phyloP scores from a whole-genome alignment of 2,113 vertebrate genomes.

The Thryonomys swinderianus region DNA sequence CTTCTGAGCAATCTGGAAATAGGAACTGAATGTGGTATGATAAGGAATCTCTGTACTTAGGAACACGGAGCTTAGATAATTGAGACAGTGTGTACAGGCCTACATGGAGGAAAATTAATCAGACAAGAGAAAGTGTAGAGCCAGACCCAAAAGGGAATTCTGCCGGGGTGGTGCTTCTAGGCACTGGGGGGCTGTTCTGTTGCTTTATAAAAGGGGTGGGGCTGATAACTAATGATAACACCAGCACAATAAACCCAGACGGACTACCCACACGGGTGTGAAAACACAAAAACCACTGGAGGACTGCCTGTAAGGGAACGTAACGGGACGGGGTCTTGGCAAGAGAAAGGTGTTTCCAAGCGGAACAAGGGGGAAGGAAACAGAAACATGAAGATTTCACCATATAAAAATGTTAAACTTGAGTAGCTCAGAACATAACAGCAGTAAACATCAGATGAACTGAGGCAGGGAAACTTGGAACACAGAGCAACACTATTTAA shows the following conservation, averaged over 20 bases:
- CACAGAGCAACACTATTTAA: neutral
- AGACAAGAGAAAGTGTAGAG: neutral
- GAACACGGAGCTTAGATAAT: neutral
- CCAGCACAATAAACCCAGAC: neutral
- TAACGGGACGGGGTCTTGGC: neutral
- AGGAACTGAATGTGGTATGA: neutral
- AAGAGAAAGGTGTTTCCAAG: neutral
- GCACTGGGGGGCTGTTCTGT: too few relatives aligned
- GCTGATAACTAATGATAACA: neutral
- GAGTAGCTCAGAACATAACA: neutral
- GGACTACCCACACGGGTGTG: neutral
- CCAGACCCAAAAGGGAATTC: neutral
- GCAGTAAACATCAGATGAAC: neutral
- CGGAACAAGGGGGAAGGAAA: neutral
- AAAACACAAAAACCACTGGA: neutral
- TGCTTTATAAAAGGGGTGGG: neutral
- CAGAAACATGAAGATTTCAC: neutral
- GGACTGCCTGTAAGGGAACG: neutral
- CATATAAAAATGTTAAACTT: neutral
- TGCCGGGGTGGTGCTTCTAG: neutral
- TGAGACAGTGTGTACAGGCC: neutral
- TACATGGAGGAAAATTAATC: neutral
- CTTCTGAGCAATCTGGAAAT: neutral
- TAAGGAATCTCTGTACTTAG: neutral
- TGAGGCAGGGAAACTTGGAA: accelerated